phyloP scores from a whole-genome alignment of 2,888 invertebrate species.

The Xanthorhoe spadicearia region DNA sequence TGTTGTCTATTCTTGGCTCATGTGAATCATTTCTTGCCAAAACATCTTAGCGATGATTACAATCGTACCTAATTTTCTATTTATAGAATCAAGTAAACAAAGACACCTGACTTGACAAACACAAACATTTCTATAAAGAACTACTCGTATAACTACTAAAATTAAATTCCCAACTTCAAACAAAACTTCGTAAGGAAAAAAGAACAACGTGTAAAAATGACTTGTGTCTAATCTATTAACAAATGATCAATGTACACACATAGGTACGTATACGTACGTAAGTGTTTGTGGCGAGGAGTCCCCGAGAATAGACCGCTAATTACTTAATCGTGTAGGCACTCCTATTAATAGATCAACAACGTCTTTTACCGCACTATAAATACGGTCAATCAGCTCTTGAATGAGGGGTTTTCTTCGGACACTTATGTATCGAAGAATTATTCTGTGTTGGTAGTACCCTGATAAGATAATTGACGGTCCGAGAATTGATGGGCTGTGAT shows the following conservation, averaged over 20 bases:
- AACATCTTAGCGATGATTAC: slow-evolving; percentile 43
- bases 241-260: slow-evolving; percentile 3
- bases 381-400: slow-evolving; percentile 20
- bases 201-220: not conserved
- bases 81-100: slow-evolving; percentile 27
- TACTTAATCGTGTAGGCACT: slow-evolving; percentile 35
- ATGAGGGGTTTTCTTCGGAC: slow-evolving; percentile 19
- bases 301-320: slow-evolving; percentile 31
- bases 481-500: slow-evolving; percentile 17
- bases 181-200: not conserved
- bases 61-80: slow-evolving; percentile 32
- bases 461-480: slow-evolving; percentile 20
- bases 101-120: slow-evolving; percentile 7
- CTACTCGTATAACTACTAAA: not conserved
- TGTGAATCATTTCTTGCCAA: slow-evolving; percentile 46
- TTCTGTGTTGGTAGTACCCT: slow-evolving; percentile 11
- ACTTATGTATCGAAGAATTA: slow-evolving; percentile 12
- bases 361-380: slow-evolving; percentile 27
- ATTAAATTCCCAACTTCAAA: not conserved
- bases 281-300: slow-evolving; percentile 21
- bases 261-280: not conserved
- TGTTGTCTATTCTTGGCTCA: slow-evolving; percentile 38
- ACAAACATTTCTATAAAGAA: too few relatives aligned
- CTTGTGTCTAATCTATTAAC: not conserved
- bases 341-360: slow-evolving; percentile 31